Conservation (phyloP, 2,888 invertebrate genomes). For the Stenchaetothrips biformis region DNA sequence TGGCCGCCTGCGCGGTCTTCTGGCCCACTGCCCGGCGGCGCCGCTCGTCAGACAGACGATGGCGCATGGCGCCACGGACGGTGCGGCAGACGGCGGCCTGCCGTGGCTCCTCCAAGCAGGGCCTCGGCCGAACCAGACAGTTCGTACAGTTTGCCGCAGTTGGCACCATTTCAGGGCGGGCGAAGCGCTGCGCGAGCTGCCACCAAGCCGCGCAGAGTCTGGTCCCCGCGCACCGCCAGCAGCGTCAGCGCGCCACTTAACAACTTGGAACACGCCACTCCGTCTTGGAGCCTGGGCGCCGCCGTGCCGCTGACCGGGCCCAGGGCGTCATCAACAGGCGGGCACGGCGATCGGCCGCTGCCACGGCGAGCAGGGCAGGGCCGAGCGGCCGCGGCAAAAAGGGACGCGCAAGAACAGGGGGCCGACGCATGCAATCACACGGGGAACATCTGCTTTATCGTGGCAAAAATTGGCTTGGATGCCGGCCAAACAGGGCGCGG, state of each 20-base stretch:
- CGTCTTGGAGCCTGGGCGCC: background rate
- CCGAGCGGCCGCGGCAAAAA: background rate
- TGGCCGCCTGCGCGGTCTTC: too few species aligned
- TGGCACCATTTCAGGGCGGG: background rate
- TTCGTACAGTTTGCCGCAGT: background rate
- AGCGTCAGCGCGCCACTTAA: background rate
- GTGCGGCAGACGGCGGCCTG: too few species aligned
- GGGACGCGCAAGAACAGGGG: background rate
- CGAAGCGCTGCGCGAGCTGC: background rate
- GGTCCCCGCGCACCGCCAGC: background rate
- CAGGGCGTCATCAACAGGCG: background rate
- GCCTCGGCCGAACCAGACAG: background rate
- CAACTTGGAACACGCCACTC: background rate
- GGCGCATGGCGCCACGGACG: too few species aligned
- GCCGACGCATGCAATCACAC: background rate
- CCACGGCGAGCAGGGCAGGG: background rate
- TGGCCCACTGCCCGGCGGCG: background rate
- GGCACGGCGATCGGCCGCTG: background rate
- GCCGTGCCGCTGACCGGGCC: background rate
- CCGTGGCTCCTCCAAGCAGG: background rate
- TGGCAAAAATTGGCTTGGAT: conserved; percentile 21
- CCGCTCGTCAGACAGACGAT: background rate
- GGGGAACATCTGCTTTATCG: conserved; percentile 20
- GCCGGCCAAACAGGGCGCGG: background rate
- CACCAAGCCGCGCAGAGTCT: background rate